Base-by-base conservation (phyloP, 2,888 invertebrate species). In the Acrocyrtus sp. region DNA sequence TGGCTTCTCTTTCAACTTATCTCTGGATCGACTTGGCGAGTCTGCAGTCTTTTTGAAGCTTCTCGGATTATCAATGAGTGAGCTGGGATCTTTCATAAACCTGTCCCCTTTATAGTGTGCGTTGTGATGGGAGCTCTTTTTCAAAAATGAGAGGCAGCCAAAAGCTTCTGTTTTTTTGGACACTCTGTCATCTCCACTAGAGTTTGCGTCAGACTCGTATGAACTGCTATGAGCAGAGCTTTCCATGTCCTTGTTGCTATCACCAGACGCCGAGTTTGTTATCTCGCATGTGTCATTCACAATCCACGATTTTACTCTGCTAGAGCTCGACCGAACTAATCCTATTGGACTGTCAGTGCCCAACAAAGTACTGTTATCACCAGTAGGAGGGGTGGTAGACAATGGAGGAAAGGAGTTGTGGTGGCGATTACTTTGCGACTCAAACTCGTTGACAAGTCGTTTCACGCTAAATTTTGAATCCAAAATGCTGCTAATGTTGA, bases 401-500 rank as follows among this genome's bases (percentile, higher is more conserved):
- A 39, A 54, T 43, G n/a, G 66, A 12, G 41, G 48, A 68, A 39
- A 69, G n/a, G 72, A 76, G 21, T 66, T 70, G n/a, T 51, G 69
- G 43, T 72, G 75, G 47, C 78, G 77, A 65, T 80, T 79, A 22
- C 78, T 78, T 24, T 77, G 76, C 21, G 65, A 65, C 62, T 81
- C 81, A 62, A 80, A 80, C 45, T 81, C 80, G 61, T 80, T 81
- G 41, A 81, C 81, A 53, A 80, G 66, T 58, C 79, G 78, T 6
- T 79, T 62, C 17, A 80, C 81, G 72, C 79, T 81, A 68, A 78
- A 81, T 51, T 81, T 81, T 43, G 78, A 78, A 61, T 81, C 78
- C 17, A 74, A 70, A 6, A 78, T 69, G 34, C 75, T 78, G 17
- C 80, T 77, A 57, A 95, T 87, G 82, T 94, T 90, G 76, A 94